A percentile compares a stretch with the other conserved stretches of the same genome.
phyloP scores from a whole-genome alignment of 2,888 invertebrate genomes.

The Idaea dimidiata region DNA sequence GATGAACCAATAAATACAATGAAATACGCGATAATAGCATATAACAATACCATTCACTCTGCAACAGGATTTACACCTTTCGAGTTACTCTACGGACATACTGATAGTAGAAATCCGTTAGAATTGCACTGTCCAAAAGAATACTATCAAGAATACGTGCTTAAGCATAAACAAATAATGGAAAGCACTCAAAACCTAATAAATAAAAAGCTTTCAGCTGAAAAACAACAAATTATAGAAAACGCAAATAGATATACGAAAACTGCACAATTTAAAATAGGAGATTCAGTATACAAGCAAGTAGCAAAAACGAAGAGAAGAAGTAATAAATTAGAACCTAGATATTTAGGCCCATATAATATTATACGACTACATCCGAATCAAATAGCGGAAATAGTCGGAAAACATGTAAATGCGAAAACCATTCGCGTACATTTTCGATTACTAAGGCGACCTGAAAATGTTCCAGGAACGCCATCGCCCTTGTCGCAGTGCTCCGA shows the following conservation, averaged over 20 bases:
- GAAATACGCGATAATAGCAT: conserved; percentile 34
- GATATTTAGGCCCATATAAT: conserved; percentile 28
- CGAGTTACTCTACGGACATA: conserved; percentile 37
- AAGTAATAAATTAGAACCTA: conserved; percentile 26
- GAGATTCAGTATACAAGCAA: conserved; percentile 30
- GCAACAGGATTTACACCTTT: conserved; percentile 33
- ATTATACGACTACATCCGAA: conserved; percentile 32
- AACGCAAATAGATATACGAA: conserved; percentile 23
- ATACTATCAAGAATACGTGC: conserved; percentile 85
- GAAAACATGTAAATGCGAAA: conserved; percentile 33
- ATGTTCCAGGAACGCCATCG: too few species aligned
- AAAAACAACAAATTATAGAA: conserved; percentile 24
- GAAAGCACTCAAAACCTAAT: conserved; percentile 28
- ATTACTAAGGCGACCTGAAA: too few species aligned
- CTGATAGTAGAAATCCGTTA: conserved; percentile 32
- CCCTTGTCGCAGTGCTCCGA: too few species aligned
- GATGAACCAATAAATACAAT: conserved; percentile 13
- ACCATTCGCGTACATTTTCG: conserved; percentile 32
- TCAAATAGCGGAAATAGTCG: conserved; percentile 34
- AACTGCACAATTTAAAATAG: conserved; percentile 27
- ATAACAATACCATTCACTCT: conserved; percentile 35
- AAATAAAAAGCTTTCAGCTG: conserved; percentile 10
- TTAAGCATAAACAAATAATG: conserved; percentile 76
- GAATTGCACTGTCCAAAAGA: conserved; percentile 37
- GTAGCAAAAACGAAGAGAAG: conserved; percentile 34